phyloP scores from a whole-genome alignment of 1,140 invertebrate species.

The Globodera ellingtonae region DNA sequence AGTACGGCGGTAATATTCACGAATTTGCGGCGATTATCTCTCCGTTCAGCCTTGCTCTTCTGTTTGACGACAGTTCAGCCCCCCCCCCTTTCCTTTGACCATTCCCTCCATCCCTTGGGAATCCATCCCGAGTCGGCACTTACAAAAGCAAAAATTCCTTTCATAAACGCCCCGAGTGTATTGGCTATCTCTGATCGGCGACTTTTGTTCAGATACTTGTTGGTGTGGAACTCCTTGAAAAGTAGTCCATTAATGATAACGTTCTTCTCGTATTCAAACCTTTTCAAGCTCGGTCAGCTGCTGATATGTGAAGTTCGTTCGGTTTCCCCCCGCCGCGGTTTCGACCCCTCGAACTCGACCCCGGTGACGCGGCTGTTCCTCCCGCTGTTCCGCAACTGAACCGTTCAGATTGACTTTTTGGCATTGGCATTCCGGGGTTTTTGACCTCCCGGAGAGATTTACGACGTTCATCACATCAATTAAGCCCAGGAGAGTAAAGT shows the following conservation, averaged over 20 bases:
- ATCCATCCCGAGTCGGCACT: background rate
- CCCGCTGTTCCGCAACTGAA: constrained; percentile 14
- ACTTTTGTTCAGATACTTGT: constrained; percentile 94
- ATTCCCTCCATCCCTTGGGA: background rate
- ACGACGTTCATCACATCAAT: constrained; percentile 6
- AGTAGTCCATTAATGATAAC: constrained; percentile 65
- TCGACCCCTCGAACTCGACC: constrained; percentile 38
- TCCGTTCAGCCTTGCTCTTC: background rate
- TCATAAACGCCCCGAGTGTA: background rate
- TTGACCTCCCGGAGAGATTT: constrained; percentile 23
- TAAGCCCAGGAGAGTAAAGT: background rate
- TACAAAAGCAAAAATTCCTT: background rate
- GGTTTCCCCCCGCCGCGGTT: constrained; percentile 31
- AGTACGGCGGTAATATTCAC: background rate
- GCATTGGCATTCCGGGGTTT: background rate
- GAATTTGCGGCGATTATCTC: constrained; percentile 12
- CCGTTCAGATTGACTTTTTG: background rate
- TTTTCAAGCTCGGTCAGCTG: constrained; percentile 95
- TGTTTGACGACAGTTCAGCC: constrained; percentile 7
- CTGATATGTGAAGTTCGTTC: constrained; percentile 67
- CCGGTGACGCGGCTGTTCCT: constrained; percentile 22
- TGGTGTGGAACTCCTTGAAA: constrained; percentile 99
- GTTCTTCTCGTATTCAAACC: constrained; percentile 65
- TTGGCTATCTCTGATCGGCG: constrained; percentile 93
- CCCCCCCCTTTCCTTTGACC: constrained; percentile 23